These are phyloP conservation scores for Micronycteris hirsuta DNA, from an alignment of 2,113 vertebrate genomes.

Conservation along the genomic window DNA sequence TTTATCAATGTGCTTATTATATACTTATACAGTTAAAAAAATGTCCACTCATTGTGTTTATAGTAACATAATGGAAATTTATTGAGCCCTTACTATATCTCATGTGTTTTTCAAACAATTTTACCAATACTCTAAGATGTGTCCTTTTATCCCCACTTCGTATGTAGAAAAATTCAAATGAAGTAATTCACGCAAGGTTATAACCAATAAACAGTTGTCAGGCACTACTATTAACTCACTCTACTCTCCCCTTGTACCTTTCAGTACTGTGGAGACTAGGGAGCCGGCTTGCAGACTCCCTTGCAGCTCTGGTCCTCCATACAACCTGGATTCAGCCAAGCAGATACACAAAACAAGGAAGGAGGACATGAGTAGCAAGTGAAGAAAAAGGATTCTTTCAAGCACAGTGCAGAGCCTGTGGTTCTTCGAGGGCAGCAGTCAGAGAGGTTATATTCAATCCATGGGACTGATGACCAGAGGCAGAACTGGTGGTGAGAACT, in stretches of 20 bases:
- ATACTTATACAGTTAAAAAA: not conserved
- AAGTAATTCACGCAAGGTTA: not conserved
- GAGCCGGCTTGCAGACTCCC: not conserved
- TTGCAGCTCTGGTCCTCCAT: not conserved
- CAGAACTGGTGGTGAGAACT: not conserved
- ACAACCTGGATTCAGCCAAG: not conserved
- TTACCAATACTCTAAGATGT: not conserved
- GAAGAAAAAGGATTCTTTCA: not conserved
- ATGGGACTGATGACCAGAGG: not conserved
- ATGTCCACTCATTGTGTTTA: not conserved
- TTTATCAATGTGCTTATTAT: not conserved
- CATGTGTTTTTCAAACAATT: constrained; percentile 1
- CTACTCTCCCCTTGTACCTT: not conserved
- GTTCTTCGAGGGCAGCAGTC: not conserved
- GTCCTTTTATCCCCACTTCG: not conserved
- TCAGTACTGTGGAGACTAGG: not conserved
- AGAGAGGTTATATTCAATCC: not conserved
- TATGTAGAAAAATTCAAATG: not conserved
- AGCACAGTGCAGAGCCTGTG: not conserved
- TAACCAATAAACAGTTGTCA: not conserved
- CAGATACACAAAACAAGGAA: not conserved
- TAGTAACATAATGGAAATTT: not conserved
- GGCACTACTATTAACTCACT: not conserved
- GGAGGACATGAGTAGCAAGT: not conserved
- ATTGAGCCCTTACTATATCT: not conserved